phyloP scores from a whole-genome alignment of 2,888 invertebrate species.

The Melipona beecheii region DNA sequence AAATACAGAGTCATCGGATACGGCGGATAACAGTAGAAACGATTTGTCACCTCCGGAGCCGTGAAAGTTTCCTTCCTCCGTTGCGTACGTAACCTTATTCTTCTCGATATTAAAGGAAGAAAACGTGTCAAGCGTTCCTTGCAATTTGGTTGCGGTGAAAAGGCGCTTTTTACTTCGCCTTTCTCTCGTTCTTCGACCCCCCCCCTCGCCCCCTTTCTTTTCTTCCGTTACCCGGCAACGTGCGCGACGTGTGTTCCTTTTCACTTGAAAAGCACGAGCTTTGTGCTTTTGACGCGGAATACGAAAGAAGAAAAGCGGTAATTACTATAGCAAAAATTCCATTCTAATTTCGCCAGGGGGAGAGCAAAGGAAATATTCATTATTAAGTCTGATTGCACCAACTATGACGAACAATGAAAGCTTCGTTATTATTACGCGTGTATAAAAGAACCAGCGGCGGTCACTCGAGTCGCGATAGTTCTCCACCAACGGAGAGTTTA shows the following conservation, averaged over 20 bases:
- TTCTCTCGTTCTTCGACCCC: background rate
- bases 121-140: constrained; percentile 28
- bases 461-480: constrained; percentile 3
- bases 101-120: constrained; percentile 13
- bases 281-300: constrained; percentile 50
- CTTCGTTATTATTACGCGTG: constrained; percentile 11
- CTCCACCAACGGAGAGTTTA: background rate
- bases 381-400: constrained; percentile 32
- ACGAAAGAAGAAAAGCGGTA: constrained; percentile 45
- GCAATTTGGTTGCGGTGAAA: constrained; percentile 20
- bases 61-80: background rate
- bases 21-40: background rate
- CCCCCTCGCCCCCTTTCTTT: background rate
- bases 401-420: constrained; percentile 22
- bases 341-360: constrained; percentile 26
- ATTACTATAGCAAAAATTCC: constrained; percentile 51
- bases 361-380: constrained; percentile 27
- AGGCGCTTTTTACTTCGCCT: constrained; percentile 29
- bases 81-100: background rate
- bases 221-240: constrained; percentile 26
- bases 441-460: background rate
- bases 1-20: background rate
- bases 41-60: background rate
- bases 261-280: constrained; percentile 24
- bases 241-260: constrained; percentile 37